Evolutionary conservation across 1,140 invertebrate species (phyloP), one percentile per base, ranked within the genome.

Genomic region (Heterodera carotae): DNA sequence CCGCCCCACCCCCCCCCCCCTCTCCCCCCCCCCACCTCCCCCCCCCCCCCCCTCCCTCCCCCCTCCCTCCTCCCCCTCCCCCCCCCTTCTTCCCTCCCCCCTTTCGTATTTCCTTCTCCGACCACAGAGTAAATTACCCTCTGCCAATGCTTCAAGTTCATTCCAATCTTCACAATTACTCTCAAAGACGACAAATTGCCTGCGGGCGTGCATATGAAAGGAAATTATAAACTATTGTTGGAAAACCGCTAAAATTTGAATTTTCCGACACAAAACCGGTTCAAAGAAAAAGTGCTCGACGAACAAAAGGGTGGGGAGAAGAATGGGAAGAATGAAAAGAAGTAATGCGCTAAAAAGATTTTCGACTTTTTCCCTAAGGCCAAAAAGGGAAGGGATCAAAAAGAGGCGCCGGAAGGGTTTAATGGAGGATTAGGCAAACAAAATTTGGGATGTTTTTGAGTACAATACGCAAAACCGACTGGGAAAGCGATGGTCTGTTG

Each of bases 101-200:
- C n/a, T 62, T 62, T 31, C 29, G 60, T 62, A 10, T 62, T n/a
- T 62, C 60, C 18, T 62, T 66, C 62, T 18, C 62, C 27, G 6
- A 29, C 62, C 62, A 18, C n/a, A n/a, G n/a, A n/a, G 29, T 31
- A 29, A 66, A 66, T 66, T 66, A 66, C 62, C 62, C 62, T 56
- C 39, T 43, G n/a, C 48, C 12, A 56, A 22, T 22, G 12, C 15
- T 56, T 56, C 48, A 56, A 56, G 48, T 56, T 56, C 48, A 56
- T 22, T 22, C 5, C 15, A 29, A 7, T 29, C 62, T 22, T 7
- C n/a, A 66, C 7, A 18, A 56, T 56, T 34, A 34, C 27, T 12
- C 62, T n/a, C 62, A 31, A 66, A 66, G 7, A 12, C 7, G 60
- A 43, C 7, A 7, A 62, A 62, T 62, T 62, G 60, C 29, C 7